phyloP scores from a whole-genome alignment of 2,797 vertebrate species.

The Microctenopoma lineatum region DNA sequence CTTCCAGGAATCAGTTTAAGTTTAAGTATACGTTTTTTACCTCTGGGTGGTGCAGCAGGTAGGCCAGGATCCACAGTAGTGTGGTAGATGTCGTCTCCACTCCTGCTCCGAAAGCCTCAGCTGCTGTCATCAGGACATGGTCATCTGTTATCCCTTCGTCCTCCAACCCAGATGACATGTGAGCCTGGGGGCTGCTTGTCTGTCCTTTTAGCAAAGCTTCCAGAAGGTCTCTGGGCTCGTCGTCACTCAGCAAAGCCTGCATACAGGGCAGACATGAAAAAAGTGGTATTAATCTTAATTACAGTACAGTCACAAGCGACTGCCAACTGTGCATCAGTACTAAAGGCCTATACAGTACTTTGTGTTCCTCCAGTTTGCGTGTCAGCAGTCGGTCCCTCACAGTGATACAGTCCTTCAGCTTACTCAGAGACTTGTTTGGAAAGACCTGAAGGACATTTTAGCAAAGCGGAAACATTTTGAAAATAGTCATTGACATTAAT shows the following conservation, averaged over 20 bases:
- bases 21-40: constrained; percentile 13
- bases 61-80: constrained; percentile 83
- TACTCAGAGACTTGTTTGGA: constrained; percentile 76
- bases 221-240: constrained; percentile 81
- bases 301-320: too few relatives aligned
- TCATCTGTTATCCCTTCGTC: constrained; percentile 78
- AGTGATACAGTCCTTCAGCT: constrained; percentile 76
- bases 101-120: constrained; percentile 84
- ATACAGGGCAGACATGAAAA: neutral
- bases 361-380: constrained; percentile 82
- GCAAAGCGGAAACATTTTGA: neutral
- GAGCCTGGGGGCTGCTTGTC: constrained; percentile 12
- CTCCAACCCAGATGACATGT: constrained; percentile 16
- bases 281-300: too few relatives aligned
- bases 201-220: constrained; percentile 82
- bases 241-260: constrained; percentile 67
- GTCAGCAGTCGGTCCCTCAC: constrained; percentile 81
- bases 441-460: constrained; percentile 73
- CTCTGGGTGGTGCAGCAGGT: constrained; percentile 83
- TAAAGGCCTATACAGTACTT: constrained; percentile 61
- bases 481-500: neutral
- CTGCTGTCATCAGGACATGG: constrained; percentile 85
- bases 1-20: neutral
- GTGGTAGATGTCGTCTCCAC: constrained; percentile 86
- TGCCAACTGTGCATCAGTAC: neutral